Percentiles rank a stretch among this genome's conserved stretches.
Evolutionary conservation across 2,797 vertebrate genomes (phyloP).

Genomic region (Esox lucius): DNA sequence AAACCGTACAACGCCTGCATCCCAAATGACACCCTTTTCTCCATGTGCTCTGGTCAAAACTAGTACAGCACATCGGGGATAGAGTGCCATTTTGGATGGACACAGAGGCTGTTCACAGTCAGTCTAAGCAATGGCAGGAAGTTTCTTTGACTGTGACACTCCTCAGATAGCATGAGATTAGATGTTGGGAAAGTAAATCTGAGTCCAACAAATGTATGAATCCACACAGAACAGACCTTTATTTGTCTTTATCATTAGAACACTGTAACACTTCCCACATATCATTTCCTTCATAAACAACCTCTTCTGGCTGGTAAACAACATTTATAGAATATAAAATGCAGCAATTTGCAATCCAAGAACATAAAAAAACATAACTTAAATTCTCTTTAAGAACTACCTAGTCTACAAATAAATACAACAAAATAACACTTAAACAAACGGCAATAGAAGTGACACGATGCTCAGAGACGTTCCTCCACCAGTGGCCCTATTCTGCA

Average conservation of each 20-base stretch:
- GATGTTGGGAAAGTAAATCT: neutral
- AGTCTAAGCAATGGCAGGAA: neutral
- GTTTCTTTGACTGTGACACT: neutral
- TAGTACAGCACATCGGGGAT: neutral
- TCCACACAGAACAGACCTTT: constrained; percentile 29
- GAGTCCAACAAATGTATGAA: constrained; percentile 39
- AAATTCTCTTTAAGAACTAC: constrained; percentile 17
- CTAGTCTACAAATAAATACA: constrained; percentile 14
- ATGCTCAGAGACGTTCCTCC: constrained; percentile 5
- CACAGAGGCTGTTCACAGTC: neutral
- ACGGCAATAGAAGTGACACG: constrained; percentile 10
- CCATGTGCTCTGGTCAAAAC: neutral
- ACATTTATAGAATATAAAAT: constrained; percentile 21
- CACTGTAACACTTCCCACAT: neutral
- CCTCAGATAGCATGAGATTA: neutral
- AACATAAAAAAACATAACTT: constrained; percentile 1
- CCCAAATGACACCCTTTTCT: neutral
- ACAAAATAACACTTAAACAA: constrained; percentile 13
- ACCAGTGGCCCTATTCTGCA: constrained; percentile 12
- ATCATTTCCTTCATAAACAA: constrained; percentile 16
- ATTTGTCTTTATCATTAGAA: neutral
- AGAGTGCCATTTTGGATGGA: neutral
- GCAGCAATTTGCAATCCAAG: constrained; percentile 4
- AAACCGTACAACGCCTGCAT: neutral
- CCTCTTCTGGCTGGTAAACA: constrained; percentile 18